These are phyloP conservation scores for Octonoba sinensis DNA, from an alignment of 2,888 invertebrate species.

Conservation along the genomic window DNA sequence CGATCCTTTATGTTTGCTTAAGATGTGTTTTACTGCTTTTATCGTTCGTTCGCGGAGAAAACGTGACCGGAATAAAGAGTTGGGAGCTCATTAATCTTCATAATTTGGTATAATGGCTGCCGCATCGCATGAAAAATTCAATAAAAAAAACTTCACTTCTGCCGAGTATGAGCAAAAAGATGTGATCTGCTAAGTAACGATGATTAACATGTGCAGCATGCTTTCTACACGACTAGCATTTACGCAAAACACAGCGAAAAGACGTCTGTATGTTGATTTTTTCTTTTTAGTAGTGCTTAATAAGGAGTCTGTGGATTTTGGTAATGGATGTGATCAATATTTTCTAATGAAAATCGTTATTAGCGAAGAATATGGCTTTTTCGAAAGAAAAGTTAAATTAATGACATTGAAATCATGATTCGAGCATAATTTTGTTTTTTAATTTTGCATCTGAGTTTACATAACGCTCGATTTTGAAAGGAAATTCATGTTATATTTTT, in stretches of 20 bases:
- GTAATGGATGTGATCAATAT: too few relatives aligned
- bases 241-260: not conserved
- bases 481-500: too few relatives aligned
- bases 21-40: constrained; percentile 59
- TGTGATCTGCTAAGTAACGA: constrained; percentile 39
- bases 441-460: too few relatives aligned
- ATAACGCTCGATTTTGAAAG: too few relatives aligned
- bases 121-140: constrained; percentile 59
- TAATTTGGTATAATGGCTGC: constrained; percentile 55
- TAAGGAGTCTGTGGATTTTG: too few relatives aligned
- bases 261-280: too few relatives aligned
- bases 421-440: too few relatives aligned
- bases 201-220: constrained; percentile 53
- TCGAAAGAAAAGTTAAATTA: too few relatives aligned
- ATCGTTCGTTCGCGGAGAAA: constrained; percentile 15
- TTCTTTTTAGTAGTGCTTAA: too few relatives aligned
- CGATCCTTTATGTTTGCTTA: constrained; percentile 58
- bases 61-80: constrained; percentile 53
- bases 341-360: too few relatives aligned
- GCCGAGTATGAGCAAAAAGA: constrained; percentile 2
- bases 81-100: constrained; percentile 53
- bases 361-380: too few relatives aligned
- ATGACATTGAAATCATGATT: too few relatives aligned
- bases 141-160: constrained; percentile 25
- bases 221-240: not conserved